Evolutionary conservation across 2,113 vertebrate genomes (phyloP), one percentile per base, ranked within the genome.

Genomic region (Orientallactaga bullata): DNA sequence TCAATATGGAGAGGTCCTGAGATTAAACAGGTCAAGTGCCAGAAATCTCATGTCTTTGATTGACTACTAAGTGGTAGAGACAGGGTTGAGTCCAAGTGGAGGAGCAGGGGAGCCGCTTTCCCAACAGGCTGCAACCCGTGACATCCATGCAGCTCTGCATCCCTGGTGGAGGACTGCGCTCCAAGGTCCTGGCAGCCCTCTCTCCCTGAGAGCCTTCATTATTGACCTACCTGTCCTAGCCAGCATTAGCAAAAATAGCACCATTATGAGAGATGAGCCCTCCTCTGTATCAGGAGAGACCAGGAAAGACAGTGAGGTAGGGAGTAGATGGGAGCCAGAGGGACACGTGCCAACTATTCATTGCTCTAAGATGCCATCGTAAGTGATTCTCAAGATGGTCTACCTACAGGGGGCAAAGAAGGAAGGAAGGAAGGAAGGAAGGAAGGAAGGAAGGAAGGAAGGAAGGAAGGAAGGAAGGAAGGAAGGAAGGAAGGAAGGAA

Each of bases 101-200:
- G 35, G 1, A n/a, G 20, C 26, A 2, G 42, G 42, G 28, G 42
- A 85, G 37, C 42, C 32, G 18, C 13, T 28, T 23, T 77, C 39
- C 61, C 32, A 58, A 28, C 35, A 15, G 15, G 4, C 9, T 13
- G 10, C 5, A 1, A 2, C 35, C 92, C 69, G 6, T 66, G 66
- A 39, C 8, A 3, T 13, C 58, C 37, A 21, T 1, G 5, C 6
- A 23, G 11, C 16, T 63, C 4, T 1, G 2, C 17, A 21, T 71
- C 9, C 1, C 42, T 24, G 7, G 66, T 2, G 7, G 68, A 60
- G 63, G 37, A 8, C 42, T n/a, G n/a, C n/a, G n/a, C n/a, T n/a
- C n/a, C n/a, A n/a, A n/a, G n/a, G n/a, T n/a, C n/a, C n/a, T n/a
- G n/a, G n/a, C n/a, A n/a, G n/a, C 77, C 74, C 61, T 28, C 3